Percentiles rank a stretch among this genome's conserved stretches.
Conservation (phyloP, 1,140 invertebrate species). For the Bombus turneri region DNA sequence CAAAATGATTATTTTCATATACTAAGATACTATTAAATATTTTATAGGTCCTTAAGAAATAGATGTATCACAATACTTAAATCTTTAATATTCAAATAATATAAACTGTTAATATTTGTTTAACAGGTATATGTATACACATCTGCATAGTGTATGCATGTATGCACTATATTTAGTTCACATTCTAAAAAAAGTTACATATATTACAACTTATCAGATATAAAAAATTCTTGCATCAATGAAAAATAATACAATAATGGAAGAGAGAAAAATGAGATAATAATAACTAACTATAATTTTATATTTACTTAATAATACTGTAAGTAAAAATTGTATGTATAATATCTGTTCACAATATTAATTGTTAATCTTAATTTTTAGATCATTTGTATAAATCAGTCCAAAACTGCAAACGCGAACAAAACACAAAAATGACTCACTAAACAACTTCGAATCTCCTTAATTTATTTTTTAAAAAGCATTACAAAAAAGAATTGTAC, state of each 20-base stretch:
- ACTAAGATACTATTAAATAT: neutral
- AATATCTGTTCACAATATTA: neutral
- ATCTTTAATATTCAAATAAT: neutral
- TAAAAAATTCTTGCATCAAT: neutral
- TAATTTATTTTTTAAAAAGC: neutral
- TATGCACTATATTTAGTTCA: neutral
- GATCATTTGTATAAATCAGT: neutral
- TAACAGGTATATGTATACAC: neutral
- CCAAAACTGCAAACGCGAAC: neutral
- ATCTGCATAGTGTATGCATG: neutral
- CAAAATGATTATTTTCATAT: neutral
- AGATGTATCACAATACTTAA: too few relatives aligned
- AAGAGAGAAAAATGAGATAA: neutral
- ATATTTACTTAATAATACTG: neutral
- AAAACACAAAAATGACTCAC: neutral
- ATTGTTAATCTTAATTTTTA: neutral
- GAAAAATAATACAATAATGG: neutral
- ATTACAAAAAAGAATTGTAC: slow-evolving; percentile 7
- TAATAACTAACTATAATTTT: neutral
- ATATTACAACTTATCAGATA: neutral
- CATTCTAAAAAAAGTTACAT: neutral
- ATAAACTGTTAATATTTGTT: neutral
- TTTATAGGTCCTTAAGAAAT: neutral
- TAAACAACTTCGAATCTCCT: neutral
- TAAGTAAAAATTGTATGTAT: neutral